A percentile compares a stretch with the other conserved stretches of the same genome.
Conservation (phyloP, 2,888 invertebrate species). For the Himalopsyche kuldschensis region DNA sequence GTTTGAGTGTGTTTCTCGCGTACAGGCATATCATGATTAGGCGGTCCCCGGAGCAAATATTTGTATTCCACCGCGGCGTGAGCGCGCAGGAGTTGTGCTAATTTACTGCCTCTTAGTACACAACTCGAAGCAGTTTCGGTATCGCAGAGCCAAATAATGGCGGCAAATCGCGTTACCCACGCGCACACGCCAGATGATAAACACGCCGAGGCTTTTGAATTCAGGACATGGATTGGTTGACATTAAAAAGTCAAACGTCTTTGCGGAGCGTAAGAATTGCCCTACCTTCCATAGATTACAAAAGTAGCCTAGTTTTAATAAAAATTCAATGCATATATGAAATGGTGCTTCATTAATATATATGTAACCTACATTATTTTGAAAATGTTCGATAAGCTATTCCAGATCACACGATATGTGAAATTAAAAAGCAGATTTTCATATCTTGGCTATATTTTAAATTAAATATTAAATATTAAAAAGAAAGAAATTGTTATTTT, state of each 20-base stretch:
- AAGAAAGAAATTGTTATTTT: too few species aligned
- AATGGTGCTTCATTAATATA: too few species aligned
- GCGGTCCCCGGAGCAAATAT: conserved; percentile 25
- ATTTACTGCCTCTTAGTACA: conserved; percentile 23
- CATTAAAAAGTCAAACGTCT: not conserved
- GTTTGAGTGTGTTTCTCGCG: not conserved
- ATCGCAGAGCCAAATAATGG: conserved; percentile 7
- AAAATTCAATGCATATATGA: too few species aligned
- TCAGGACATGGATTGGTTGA: not conserved
- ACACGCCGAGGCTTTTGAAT: not conserved
- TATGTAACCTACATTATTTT: too few species aligned
- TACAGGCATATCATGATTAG: conserved; percentile 13
- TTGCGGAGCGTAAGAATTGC: not conserved
- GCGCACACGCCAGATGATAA: not conserved
- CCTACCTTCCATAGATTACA: too few species aligned
- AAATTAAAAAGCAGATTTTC: too few species aligned
- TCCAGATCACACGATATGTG: not conserved
- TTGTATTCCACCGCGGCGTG: conserved; percentile 17
- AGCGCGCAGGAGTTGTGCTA: conserved; percentile 15
- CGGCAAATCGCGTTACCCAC: conserved; percentile 7
- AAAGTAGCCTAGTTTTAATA: too few species aligned
- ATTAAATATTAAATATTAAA: too few species aligned
- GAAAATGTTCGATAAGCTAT: too few species aligned
- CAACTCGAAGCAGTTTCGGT: conserved; percentile 5
- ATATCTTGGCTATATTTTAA: too few species aligned